phyloP scores from a whole-genome alignment of 2,797 vertebrate genomes.

The Cyprinodon diabolis region DNA sequence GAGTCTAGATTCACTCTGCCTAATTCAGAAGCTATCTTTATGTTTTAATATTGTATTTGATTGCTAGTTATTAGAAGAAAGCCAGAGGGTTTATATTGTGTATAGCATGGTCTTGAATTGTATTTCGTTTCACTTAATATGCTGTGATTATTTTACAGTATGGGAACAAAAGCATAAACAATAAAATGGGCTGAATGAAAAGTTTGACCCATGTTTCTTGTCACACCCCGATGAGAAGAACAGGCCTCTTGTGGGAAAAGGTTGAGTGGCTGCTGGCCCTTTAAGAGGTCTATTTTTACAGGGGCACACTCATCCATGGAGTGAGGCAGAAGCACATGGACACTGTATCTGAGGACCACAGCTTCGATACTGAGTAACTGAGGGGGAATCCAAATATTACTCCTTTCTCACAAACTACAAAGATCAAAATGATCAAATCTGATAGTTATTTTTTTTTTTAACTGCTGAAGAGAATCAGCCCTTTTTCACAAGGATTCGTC shows the following conservation, averaged over 20 bases:
- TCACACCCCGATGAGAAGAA: conserved; percentile 64
- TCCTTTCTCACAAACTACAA: conserved; percentile 10
- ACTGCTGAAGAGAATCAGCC: conserved; percentile 35
- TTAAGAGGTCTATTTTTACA: conserved; percentile 85
- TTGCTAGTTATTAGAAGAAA: conserved; percentile 13
- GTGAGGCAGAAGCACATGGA: conserved; percentile 69
- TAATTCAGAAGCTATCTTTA: conserved; percentile 20
- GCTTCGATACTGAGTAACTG: conserved; percentile 15
- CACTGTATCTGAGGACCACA: conserved; percentile 46
- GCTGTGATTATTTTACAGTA: conserved; percentile 9
- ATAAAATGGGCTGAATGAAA: conserved; percentile 40
- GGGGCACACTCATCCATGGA: conserved; percentile 81
- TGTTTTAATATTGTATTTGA: conserved; percentile 15
- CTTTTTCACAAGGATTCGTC: conserved; percentile 53
- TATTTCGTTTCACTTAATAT: conserved; percentile 30
- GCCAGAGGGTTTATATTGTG: conserved; percentile 7
- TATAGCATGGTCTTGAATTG: conserved; percentile 33
- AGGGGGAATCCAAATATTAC: conserved; percentile 25
- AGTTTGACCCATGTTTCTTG: conserved; percentile 48
- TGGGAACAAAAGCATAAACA: conserved; percentile 21
- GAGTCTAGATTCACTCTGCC: conserved; percentile 17
- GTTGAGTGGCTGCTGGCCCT: conserved; percentile 75
- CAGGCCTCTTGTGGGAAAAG: conserved; percentile 69
- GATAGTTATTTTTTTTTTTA: conserved; percentile 44
- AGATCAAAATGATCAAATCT: conserved; percentile 36